phyloP scores from a whole-genome alignment of 2,888 invertebrate genomes.

The Abrostola triplasia region DNA sequence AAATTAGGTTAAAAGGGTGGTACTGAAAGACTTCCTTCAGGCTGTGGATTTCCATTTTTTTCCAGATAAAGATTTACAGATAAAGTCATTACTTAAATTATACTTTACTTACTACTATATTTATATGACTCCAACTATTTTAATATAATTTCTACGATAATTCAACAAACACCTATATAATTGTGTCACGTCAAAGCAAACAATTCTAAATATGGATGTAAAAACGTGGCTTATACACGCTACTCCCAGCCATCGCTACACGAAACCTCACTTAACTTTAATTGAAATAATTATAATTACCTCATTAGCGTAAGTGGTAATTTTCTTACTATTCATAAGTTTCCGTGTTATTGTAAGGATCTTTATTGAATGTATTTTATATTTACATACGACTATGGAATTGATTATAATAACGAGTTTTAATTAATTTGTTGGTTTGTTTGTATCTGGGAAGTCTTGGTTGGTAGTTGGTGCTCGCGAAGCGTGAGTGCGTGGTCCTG shows the following conservation, averaged over 20 bases:
- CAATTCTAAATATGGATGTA: slow-evolving; percentile 10
- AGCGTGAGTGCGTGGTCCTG: no score
- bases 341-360: slow-evolving; percentile 22
- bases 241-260: slow-evolving; percentile 20
- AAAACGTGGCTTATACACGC: slow-evolving; percentile 19
- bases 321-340: slow-evolving; percentile 28
- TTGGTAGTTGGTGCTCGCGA: no score
- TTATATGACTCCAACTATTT: no score
- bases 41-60: no score
- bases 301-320: slow-evolving; percentile 30
- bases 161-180: no score
- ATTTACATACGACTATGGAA: not conserved
- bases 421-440: not conserved
- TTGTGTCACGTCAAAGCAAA: slow-evolving; percentile 1
- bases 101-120: no score
- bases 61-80: no score
- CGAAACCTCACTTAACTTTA: slow-evolving; percentile 49
- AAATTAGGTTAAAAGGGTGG: no score
- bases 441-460: not conserved
- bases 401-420: not conserved
- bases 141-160: no score
- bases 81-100: no score
- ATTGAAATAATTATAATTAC: slow-evolving; percentile 53
- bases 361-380: not conserved
- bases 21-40: no score